Conservation (phyloP, 1,140 invertebrate genomes). For the Pseudoatta argentina region DNA sequence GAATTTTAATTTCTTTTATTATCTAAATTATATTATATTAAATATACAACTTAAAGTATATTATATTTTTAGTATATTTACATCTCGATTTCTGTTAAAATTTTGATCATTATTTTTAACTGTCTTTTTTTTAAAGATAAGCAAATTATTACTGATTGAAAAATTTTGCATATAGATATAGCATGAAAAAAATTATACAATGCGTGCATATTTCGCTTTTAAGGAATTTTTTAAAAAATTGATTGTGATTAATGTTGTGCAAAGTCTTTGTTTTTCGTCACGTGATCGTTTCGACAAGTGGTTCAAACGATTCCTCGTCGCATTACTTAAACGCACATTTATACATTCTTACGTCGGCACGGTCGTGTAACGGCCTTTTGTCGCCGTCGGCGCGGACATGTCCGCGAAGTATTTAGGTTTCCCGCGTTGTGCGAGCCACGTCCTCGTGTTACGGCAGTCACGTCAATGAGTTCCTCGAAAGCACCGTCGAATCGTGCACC, state of each 20-base stretch:
- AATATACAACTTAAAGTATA: neutral
- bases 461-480: constrained; percentile 71
- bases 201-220: neutral
- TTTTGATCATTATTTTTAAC: neutral
- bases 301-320: constrained; percentile 3
- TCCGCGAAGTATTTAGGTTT: constrained; percentile 58
- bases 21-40: neutral
- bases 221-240: neutral
- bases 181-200: neutral
- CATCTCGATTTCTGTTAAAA: neutral
- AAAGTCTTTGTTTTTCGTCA: neutral
- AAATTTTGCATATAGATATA: neutral
- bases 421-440: constrained; percentile 57
- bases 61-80: neutral
- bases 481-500: constrained; percentile 51
- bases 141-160: neutral
- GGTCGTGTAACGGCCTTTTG: constrained; percentile 56
- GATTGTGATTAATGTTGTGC: neutral
- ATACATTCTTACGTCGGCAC: constrained; percentile 34
- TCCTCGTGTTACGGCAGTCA: constrained; percentile 57
- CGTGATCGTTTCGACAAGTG: neutral
- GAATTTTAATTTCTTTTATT: neutral
- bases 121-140: neutral
- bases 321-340: constrained; percentile 12
- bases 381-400: constrained; percentile 28